Evolutionary conservation across 2,113 vertebrate genomes (phyloP), one percentile per base, ranked within the genome.

Genomic region (Loxodonta africana): DNA sequence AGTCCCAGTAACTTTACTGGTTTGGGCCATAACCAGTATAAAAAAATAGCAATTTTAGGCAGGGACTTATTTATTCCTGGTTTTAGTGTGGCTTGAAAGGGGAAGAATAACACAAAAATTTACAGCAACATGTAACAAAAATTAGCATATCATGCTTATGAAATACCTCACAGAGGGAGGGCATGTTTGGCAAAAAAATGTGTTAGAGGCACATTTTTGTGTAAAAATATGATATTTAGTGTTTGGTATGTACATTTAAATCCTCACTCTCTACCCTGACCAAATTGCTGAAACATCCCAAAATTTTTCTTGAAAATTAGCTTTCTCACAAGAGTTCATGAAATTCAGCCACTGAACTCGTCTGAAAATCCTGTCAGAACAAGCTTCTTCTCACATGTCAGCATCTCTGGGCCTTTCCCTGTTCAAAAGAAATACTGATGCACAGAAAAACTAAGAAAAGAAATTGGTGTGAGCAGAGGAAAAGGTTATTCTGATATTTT

Each of bases 331-430:
- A 90, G 17, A 93, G 83, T 83, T 81, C 83, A 69, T 60, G 67
- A 95, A 97, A 96, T 85, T 88, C 85, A 90, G 37, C 90, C 48
- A 83, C 65, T 2, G 2, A 92, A 57, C 77, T 88, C 83, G 94
- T 91, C 86, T 51, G 48, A 57, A 97, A 93, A 97, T 82, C 96
- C 85, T 93, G 46, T 90, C 95, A 93, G 78, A 91, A 93, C 37
- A 90, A 95, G 65, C 44, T 81, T 83, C 5, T 89, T 91, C 89
- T 96, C 83, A 80, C 69, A n/a, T 74, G 71, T 85, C 87, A 92
- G 87, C 87, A 93, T 84, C 23, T 76, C 37, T 26, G 69, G 37
- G 23, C 86, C 51, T 77, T 94, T 44, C 74, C 26, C 30, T 63
- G 14, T 53, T 94, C 25, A 53, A 74, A 93, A 91, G 84, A 90